Percentiles rank a stretch among this genome's conserved stretches.
Evolutionary conservation across 2,113 vertebrate genomes (phyloP).

Genomic region (Abramis brama): DNA sequence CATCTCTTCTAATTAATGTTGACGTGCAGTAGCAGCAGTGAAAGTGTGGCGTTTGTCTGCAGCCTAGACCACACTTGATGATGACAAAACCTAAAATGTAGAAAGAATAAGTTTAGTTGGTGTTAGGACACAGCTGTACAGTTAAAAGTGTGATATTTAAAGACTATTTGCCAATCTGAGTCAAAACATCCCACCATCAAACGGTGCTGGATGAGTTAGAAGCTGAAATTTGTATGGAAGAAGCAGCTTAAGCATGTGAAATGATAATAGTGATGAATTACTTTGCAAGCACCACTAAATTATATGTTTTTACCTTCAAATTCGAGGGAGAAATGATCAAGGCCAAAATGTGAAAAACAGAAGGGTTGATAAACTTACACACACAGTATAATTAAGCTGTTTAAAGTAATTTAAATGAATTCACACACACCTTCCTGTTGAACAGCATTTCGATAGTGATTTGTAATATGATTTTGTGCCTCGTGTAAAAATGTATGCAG

Average conservation of each 20-base stretch:
- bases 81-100: not conserved
- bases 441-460: not conserved
- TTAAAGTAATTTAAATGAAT: not conserved
- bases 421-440: not conserved
- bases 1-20: not conserved
- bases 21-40: not conserved
- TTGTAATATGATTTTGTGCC: not conserved
- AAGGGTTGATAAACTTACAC: not conserved
- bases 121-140: no score
- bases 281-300: no score
- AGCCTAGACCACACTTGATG: not conserved
- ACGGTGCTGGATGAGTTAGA: no score
- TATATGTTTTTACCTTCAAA: not conserved
- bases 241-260: no score
- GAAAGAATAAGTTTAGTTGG: no score
- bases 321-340: not conserved
- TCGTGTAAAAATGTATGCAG: not conserved
- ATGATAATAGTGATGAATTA: no score
- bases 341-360: not conserved
- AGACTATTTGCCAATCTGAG: no score
- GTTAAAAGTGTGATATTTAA: no score
- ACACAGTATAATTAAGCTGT: not conserved
- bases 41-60: not conserved
- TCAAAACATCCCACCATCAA: no score
- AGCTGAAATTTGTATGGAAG: no score